Conservation (phyloP, 2,888 invertebrate genomes). For the Pyrrhosoma nymphula region DNA sequence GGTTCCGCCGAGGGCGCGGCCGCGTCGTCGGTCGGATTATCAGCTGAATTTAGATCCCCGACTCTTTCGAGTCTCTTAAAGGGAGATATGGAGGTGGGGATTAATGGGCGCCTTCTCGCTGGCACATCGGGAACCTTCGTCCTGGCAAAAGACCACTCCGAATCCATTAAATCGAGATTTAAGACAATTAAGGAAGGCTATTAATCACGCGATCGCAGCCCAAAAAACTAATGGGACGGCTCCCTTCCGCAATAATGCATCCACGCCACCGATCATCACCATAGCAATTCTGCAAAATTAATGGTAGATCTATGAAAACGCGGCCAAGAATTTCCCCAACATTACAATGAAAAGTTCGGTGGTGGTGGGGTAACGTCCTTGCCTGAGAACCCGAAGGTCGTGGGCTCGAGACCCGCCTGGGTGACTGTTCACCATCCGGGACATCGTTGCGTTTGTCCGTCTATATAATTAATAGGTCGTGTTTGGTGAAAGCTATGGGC, state of each 20-base stretch:
- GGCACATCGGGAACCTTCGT: not conserved
- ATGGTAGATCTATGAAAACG: too few species aligned
- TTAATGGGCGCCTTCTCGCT: constrained; percentile 35
- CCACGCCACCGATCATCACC: too few species aligned
- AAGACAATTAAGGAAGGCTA: constrained; percentile 38
- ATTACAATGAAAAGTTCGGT: too few species aligned
- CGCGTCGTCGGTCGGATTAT: constrained; percentile 45
- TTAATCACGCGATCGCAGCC: constrained; percentile 35
- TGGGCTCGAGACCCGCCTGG: too few species aligned
- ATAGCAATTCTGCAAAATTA: too few species aligned
- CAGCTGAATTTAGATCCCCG: constrained; percentile 61
- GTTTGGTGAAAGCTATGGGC: too few species aligned
- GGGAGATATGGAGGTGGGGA: constrained; percentile 47
- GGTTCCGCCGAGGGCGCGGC: not conserved
- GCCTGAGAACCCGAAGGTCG: too few species aligned
- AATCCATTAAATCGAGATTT: constrained; percentile 56
- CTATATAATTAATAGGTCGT: too few species aligned
- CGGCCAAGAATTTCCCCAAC: too few species aligned
- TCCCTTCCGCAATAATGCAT: constrained; percentile 2
- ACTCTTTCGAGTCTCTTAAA: constrained; percentile 29
- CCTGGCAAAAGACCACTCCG: constrained; percentile 63
- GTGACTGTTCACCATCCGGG: too few species aligned
- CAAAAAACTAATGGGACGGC: not conserved
- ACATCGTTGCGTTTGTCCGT: too few species aligned
- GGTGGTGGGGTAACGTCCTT: too few species aligned